These are phyloP conservation scores for Acleris emargana DNA, from an alignment of 2,888 invertebrate species.

Conservation along the genomic window DNA sequence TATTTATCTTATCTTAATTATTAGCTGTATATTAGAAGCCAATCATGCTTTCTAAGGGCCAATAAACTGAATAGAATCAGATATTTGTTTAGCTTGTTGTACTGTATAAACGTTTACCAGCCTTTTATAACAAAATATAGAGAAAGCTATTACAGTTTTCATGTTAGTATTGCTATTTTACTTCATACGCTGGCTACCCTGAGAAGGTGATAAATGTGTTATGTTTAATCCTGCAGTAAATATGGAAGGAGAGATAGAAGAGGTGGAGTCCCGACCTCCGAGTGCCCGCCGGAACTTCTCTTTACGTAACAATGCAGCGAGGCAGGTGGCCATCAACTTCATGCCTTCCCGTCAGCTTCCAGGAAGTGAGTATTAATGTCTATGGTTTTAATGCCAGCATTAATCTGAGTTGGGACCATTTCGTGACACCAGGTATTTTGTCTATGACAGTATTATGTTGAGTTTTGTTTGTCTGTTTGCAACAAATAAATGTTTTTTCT, in stretches of 20 bases:
- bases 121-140: not conserved
- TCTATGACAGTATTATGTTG: too few species aligned
- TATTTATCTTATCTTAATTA: slow-evolving; percentile 9
- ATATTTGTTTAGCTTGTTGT: too few species aligned
- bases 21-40: not conserved
- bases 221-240: slow-evolving; percentile 14
- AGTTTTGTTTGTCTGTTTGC: too few species aligned
- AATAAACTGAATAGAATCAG: too few species aligned
- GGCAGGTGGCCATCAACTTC: slow-evolving; percentile 75
- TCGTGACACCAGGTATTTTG: too few species aligned
- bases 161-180: not conserved
- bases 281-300: slow-evolving; percentile 59
- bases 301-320: slow-evolving; percentile 61
- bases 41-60: not conserved
- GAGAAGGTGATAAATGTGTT: not conserved
- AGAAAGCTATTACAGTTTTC: slow-evolving; percentile 3
- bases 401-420: too few species aligned
- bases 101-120: not conserved
- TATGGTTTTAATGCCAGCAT: too few species aligned
- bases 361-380: slow-evolving; percentile 57
- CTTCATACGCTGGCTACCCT: too few species aligned
- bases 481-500: too few species aligned
- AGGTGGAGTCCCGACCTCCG: slow-evolving; percentile 53
- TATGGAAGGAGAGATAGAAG: slow-evolving; percentile 53
- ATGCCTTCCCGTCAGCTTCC: slow-evolving; percentile 76